Base-by-base conservation (phyloP, 1,140 invertebrate species). In the Hylaeus anthracinus region DNA sequence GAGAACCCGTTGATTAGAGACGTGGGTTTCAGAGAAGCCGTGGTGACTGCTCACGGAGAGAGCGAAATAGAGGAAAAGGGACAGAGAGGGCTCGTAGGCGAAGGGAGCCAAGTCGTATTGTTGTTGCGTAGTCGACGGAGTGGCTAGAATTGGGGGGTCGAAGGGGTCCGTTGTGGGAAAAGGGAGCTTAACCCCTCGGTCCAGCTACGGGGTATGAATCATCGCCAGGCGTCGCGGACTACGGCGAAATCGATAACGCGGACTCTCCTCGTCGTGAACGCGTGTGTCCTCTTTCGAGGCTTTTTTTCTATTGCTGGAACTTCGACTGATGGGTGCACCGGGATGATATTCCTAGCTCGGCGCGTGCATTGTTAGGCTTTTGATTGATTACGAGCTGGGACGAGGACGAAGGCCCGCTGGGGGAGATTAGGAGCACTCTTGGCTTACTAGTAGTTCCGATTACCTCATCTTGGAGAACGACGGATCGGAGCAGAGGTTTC, bases 191-290 rank as follows among this genome's bases (percentile, higher is more conserved):
- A 87, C 86, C 91, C 90, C 89, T 89, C 86, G 87, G 86, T 88
- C 87, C 88, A 89, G 86, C 86, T 70, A 86, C 70, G 83, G 79
- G 55, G 85, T 87, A 92, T 93, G 92, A 93, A 92, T 93, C 92
- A 93, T 92, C 90, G 83, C 70, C 84, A 88, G 77, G 83, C 91
- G 90, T 92, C 89, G 91, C 88, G 88, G 84, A 91, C 88, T 91
- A 12, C 90, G 86, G 91, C 93, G 85, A 88, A 91, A 92, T 91
- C 90, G 90, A 92, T 92, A 91, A 72, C 85, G 69, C 73, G 77
- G 72, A 73, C 81, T 79, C 70, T 66, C 79, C 26, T 26, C 26
- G 26, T 77, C 75, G 48, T 45, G 69, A 55, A 69, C 71, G 55
- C 70, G 84, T 74, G 81, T 75, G 81, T 75, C 53, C 77, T 85